These are phyloP conservation scores for Oryctes rhinoceros DNA, from an alignment of 1,140 invertebrate genomes.

Conservation along the genomic window DNA sequence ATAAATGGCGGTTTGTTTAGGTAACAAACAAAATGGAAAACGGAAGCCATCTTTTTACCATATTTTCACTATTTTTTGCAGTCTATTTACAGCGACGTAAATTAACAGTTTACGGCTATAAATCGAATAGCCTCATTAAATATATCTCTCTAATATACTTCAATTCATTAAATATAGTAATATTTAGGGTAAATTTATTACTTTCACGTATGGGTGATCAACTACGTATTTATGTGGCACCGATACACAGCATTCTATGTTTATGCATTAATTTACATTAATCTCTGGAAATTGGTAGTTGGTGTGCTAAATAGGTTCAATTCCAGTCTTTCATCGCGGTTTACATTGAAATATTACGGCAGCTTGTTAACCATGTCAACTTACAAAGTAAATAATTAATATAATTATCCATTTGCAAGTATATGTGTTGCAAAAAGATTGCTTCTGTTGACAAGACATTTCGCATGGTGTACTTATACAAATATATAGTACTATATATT, in stretches of 20 bases:
- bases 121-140: no score
- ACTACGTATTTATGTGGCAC: background rate
- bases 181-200: background rate
- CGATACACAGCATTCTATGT: background rate
- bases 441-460: background rate
- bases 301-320: background rate
- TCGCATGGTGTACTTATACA: background rate
- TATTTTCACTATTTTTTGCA: no score
- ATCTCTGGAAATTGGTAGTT: background rate
- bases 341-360: background rate
- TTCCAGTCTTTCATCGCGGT: background rate
- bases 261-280: slow-evolving; percentile 23
- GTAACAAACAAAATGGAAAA: no score
- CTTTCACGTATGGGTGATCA: background rate
- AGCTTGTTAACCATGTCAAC: background rate
- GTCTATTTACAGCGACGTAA: no score
- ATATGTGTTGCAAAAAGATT: background rate
- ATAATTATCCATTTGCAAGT: background rate
- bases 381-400: background rate
- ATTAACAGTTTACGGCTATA: no score
- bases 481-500: background rate
- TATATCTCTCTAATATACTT: no score
- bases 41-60: no score
- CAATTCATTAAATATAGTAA: no score
- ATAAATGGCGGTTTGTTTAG: no score